Evolutionary conservation across 2,888 invertebrate genomes (phyloP), one percentile per base, ranked within the genome.

Genomic region (Mythimna albipuncta): DNA sequence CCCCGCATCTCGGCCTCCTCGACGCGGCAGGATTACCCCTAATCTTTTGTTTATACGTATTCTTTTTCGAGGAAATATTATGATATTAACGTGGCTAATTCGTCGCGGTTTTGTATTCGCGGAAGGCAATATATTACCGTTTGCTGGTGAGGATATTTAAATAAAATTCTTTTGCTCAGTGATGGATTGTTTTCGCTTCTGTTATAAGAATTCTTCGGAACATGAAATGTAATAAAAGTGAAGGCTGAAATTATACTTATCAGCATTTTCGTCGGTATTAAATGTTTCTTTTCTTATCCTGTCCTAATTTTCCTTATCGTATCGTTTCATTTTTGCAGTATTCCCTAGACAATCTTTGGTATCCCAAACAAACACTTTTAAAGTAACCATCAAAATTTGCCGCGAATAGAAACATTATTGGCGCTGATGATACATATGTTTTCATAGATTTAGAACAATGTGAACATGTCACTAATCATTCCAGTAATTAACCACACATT

Each of bases 21-120:
- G 84, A 84, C 87, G 85, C 82, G 79, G 85, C 81, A 79, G 92
- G 93, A 91, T 94, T 93, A 91, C 70, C 85, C 89, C 79, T 94
- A 93, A 94, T 91, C 93, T 90, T 92, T 92, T 93, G 93, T 93
- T 91, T 94, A 92, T 93, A 90, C 87, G 88, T 87, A 86, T 88
- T 91, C 89, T 92, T 90, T 89, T 84, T 81, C 64, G 35, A 74
- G 75, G 68, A 87, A 86, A 89, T 87, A 85, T 85, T 84, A 75
- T 83, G 88, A 82, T 85, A 81, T 86, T 87, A 85, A 83, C 73
- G 81, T 71, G 61, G 75, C 85, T 83, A 85, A 87, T 87, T 83
- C 81, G 66, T 66, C 61, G 70, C 66, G 78, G 83, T 81, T 84
- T 66, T 70, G 59, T 75, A 58, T 79, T 72, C 61, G 61, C 64